Base-by-base conservation (phyloP, 2,113 vertebrate species). In the Carassius carassius region DNA sequence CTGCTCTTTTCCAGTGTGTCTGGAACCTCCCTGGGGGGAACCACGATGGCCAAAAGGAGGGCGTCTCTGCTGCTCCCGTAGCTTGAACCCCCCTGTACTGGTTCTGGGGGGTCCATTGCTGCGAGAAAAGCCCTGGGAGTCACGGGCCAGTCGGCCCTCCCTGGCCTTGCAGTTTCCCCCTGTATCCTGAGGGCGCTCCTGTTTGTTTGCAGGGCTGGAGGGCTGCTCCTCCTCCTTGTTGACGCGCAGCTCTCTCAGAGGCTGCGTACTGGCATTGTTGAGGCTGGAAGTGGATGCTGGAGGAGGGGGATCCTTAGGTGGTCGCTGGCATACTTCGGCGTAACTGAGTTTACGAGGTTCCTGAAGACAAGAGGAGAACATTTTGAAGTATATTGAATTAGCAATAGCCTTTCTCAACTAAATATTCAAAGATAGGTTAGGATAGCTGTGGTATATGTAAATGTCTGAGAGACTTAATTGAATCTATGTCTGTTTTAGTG, bases 281-380 rank as follows among this genome's bases (percentile, higher is more conserved):
- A 91, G 75, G 86, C 78, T 69, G 58, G 88, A 19, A 5, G 91
- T 86, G 0, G 92, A 87, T 2, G 94, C 81, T 69, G 82, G 86
- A 17, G 94, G 92, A 5, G 93, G 93, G 0, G 94, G 95, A 90
- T 99, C 98, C 91, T 98, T 98, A 0, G 98, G 97, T 44, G 97
- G 98, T 41, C 96, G 97, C 91, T 99, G 98, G 93, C 98, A 99
- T 44, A 99, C 98, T 89, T 99, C 98, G 0, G 98, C 98, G 0
- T 99, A 99, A 89, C 98, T 99, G 63, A 99, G 95, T 86, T 99
- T 99, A 62, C 97, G 96, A 5, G 97, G 97, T 90, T 99, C 98
- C 97, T 99, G 91, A 81, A 89, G 60, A 87, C 54, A 86, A 74
- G 10, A 84, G 60, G 86, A 37, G 65, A 12, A 63, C 41, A 1